phyloP scores from a whole-genome alignment of 2,797 vertebrate genomes.

The Danio aesculapii region DNA sequence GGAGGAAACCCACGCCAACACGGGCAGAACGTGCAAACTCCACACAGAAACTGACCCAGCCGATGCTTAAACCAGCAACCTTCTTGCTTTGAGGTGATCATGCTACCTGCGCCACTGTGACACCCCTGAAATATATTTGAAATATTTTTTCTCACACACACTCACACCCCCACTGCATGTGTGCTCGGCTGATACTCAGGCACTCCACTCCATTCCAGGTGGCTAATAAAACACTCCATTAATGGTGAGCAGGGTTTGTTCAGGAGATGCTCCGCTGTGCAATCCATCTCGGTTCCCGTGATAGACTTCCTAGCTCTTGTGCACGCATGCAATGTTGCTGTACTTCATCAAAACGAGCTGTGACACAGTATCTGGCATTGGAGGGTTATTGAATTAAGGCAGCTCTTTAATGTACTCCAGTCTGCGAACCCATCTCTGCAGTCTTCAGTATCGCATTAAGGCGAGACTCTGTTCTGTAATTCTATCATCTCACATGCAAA shows the following conservation, averaged over 20 bases:
- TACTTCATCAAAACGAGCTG: conserved; percentile 36
- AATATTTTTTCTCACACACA: too few species aligned
- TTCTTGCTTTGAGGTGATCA: too few species aligned
- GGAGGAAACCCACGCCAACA: too few species aligned
- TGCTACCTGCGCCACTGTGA: too few species aligned
- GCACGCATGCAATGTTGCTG: conserved; percentile 42
- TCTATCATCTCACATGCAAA: conserved; percentile 44
- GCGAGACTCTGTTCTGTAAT: background rate
- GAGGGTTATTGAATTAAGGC: conserved; percentile 61
- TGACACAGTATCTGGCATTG: conserved; percentile 49
- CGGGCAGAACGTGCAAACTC: too few species aligned
- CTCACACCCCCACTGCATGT: conserved; percentile 43
- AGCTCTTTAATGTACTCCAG: conserved; percentile 57
- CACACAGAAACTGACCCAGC: too few species aligned
- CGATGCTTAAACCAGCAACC: too few species aligned
- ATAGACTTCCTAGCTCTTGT: conserved; percentile 56
- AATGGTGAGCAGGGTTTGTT: conserved; percentile 88
- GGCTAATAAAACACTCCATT: conserved; percentile 93
- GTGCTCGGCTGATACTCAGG: conserved; percentile 48
- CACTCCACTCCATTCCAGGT: conserved; percentile 82
- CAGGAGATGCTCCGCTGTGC: conserved; percentile 75
- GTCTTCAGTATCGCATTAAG: conserved; percentile 56
- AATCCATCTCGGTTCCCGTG: conserved; percentile 64
- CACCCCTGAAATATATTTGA: too few species aligned
- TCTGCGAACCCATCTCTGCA: conserved; percentile 55